Conservation (phyloP, 2,797 vertebrate genomes). For the Bovichtus diacanthus region DNA sequence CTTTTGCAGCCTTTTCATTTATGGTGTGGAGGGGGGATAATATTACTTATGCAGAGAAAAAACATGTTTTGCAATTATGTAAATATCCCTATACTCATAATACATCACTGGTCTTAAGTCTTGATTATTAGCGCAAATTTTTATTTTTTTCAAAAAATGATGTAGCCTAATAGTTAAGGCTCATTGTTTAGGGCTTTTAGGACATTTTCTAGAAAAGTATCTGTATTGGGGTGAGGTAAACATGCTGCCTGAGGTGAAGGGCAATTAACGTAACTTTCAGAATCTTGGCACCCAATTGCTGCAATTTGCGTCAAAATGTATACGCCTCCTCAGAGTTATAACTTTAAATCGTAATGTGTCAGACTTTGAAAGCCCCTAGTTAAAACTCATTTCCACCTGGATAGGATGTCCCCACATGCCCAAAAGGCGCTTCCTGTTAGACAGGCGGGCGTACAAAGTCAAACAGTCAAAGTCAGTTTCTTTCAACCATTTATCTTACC, state of each 20-base stretch:
- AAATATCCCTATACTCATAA: conserved; percentile 34
- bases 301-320: conserved; percentile 3
- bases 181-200: neutral
- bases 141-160: too few relatives aligned
- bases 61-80: conserved; percentile 30
- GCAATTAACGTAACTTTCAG: conserved; percentile 9
- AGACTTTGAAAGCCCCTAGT: neutral
- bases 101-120: neutral
- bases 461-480: neutral
- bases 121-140: conserved; percentile 11
- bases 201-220: neutral
- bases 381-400: conserved; percentile 1
- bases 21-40: conserved; percentile 32
- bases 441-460: neutral
- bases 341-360: neutral
- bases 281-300: neutral
- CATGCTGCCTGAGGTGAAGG: neutral
- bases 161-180: neutral
- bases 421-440: neutral
- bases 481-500: conserved; percentile 3
- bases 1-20: conserved; percentile 57
- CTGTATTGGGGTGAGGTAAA: neutral
- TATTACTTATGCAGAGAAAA: conserved; percentile 26
- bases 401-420: neutral
- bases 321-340: neutral